Conservation (phyloP, 2,797 vertebrate genomes). For the Diplodus sargus region DNA sequence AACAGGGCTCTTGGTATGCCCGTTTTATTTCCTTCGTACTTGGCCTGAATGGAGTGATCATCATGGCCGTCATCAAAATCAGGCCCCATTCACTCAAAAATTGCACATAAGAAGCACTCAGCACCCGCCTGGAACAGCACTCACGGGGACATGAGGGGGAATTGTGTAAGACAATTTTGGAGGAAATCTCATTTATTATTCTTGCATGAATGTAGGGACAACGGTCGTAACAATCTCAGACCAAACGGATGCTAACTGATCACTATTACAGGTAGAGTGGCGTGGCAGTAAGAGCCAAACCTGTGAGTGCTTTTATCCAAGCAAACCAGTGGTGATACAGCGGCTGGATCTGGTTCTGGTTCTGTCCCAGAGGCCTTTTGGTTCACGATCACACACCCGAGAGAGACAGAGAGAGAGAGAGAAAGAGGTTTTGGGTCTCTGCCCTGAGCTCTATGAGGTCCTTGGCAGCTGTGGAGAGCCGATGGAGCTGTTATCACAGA, state of each 20-base stretch:
- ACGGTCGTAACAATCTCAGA: conserved; percentile 27
- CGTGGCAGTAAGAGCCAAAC: conserved; percentile 9
- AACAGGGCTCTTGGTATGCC: conserved; percentile 33
- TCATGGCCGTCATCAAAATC: conserved; percentile 56
- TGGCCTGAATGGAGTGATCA: conserved; percentile 57
- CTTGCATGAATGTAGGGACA: neutral
- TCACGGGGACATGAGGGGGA: conserved; percentile 12
- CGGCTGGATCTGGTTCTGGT: conserved; percentile 19
- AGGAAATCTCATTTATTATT: conserved; percentile 42
- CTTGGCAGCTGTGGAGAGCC: conserved; percentile 34
- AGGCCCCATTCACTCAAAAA: conserved; percentile 61
- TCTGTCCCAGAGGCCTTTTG: conserved; percentile 39
- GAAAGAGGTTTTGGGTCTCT: conserved; percentile 27
- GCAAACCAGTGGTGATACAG: conserved; percentile 4
- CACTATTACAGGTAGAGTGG: conserved; percentile 14
- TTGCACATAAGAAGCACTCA: conserved; percentile 38
- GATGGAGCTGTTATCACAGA: conserved; percentile 26
- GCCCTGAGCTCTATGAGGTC: conserved; percentile 31
- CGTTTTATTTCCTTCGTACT: conserved; percentile 40
- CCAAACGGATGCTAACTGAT: conserved; percentile 20
- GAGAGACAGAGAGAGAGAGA: no score
- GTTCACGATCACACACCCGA: conserved; percentile 21
- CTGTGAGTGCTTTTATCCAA: neutral
- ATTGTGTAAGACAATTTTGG: conserved; percentile 10
- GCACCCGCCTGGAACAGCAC: conserved; percentile 30